Percentiles rank a stretch among this genome's conserved stretches.
Evolutionary conservation across 1,140 invertebrate species (phyloP).

Genomic region (Sinella curviseta): DNA sequence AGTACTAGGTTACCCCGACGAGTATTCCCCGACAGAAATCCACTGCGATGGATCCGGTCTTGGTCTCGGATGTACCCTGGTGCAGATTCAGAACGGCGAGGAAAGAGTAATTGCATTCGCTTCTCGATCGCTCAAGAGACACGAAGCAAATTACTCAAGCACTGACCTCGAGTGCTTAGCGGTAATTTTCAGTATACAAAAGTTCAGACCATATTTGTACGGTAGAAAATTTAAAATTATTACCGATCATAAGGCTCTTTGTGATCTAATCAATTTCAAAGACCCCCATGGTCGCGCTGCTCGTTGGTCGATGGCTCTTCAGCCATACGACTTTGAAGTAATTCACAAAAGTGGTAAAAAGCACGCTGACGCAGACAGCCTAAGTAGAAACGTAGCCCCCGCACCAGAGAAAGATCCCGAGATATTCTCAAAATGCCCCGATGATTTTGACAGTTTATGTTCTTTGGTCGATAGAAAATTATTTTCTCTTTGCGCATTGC

Average conservation of each 20-base stretch:
- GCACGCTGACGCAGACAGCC: not conserved
- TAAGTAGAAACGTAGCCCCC: not conserved
- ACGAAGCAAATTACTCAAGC: conserved; percentile 50
- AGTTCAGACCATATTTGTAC: not conserved
- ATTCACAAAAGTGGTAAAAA: not conserved
- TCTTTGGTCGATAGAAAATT: not conserved
- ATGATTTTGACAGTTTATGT: not conserved
- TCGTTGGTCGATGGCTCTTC: not conserved
- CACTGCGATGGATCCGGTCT: too few species aligned
- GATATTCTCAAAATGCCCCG: not conserved
- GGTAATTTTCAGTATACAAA: conserved; percentile 41
- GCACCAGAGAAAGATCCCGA: not conserved
- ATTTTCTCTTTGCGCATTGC: not conserved
- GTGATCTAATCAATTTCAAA: too few species aligned
- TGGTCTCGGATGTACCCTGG: too few species aligned
- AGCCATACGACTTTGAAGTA: not conserved
- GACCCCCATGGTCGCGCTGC: too few species aligned
- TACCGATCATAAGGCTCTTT: too few species aligned
- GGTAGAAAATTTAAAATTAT: not conserved
- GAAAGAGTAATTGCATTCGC: conserved; percentile 53
- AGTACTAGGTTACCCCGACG: conserved; percentile 52
- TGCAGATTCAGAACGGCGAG: conserved; percentile 47
- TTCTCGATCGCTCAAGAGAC: conserved; percentile 44
- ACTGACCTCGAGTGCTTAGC: conserved; percentile 52
- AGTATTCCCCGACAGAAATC: conserved; percentile 47